Evolutionary conservation across 1,140 invertebrate genomes (phyloP), one percentile per base, ranked within the genome.

Genomic region (Pachyrhynchus sulphureomaculatus): DNA sequence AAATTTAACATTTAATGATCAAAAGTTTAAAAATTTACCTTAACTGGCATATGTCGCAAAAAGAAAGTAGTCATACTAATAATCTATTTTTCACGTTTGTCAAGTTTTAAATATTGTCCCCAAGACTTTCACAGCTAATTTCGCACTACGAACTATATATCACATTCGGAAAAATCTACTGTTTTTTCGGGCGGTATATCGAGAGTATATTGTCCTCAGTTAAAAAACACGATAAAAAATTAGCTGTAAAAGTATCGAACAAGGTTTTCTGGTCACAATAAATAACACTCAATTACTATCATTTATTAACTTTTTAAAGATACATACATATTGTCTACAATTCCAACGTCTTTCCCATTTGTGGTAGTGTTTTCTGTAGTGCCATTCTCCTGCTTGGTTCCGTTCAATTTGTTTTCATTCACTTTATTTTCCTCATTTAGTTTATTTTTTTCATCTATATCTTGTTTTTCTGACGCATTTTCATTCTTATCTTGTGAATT

Each of bases 291-390:
- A 29, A 29, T 10, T 10, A 29, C 26, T 12, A 12, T 44, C 41
- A 42, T 59, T 52, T 51, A 42, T 59, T 52, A 34, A 58, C 37
- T 64, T 3, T 34, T 47, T 18, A 57, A 23, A 48, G 55, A 67
- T 67, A 72, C 73, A 68, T 72, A 76, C 74, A 76, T 72, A 67
- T 74, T 71, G 71, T 77, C 68, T 62, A 72, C 70, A 59, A 68
- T 71, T 57, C 71, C 71, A 32, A 70, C 58, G 37, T 73, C 71
- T 61, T 74, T 73, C 18, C 66, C 70, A 48, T 70, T 71, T 65
- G 73, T 75, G 36, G 39, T 47, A 52, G 72, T 71, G 26, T 12
- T 54, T 10, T 62, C 59, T 20, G 42, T 56, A 51, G 74, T 71
- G 39, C 71, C 72, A 54, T 75, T 75, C 55, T 75, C 70, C 24